A percentile compares a stretch with the other conserved stretches of the same genome.
Conservation (phyloP, 2,113 vertebrate species). For the Vombatus ursinus region DNA sequence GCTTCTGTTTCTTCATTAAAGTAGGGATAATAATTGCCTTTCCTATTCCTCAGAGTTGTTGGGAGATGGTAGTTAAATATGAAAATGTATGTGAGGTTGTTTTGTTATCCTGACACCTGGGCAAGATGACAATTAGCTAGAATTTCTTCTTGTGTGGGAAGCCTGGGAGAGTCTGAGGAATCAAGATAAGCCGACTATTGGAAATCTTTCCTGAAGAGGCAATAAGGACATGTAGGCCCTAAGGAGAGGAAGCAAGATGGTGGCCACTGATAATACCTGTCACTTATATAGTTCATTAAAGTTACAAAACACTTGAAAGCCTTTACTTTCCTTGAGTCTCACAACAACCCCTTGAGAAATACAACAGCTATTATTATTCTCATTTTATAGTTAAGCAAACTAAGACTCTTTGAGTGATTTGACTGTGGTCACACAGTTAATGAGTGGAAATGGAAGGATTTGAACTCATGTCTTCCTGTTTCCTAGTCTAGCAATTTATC, state of each 20-base stretch:
- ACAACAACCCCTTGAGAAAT: not conserved
- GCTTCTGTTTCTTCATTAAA: not conserved
- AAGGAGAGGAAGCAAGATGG: not conserved
- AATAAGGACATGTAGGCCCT: not conserved
- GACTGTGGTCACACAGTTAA: not conserved
- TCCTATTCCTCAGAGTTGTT: not conserved
- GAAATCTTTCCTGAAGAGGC: not conserved
- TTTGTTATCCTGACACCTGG: not conserved
- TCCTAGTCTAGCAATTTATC: not conserved
- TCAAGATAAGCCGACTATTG: not conserved
- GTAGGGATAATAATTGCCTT: not conserved
- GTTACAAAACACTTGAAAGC: not conserved
- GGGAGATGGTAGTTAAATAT: not conserved
- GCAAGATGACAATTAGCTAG: not conserved
- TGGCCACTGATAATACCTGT: not conserved
- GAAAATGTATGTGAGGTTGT: not conserved
- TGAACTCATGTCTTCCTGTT: not conserved
- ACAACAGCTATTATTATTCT: not conserved
- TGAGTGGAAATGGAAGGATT: not conserved
- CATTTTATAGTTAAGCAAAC: not conserved
- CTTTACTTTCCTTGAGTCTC: not conserved
- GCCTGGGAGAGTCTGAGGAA: not conserved
- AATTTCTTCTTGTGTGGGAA: not conserved
- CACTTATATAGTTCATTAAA: not conserved
- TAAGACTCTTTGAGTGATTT: not conserved